Percentiles rank a stretch among this genome's conserved stretches.
Conservation (phyloP, 1,140 invertebrate species). For the Acromyrmex heyeri region DNA sequence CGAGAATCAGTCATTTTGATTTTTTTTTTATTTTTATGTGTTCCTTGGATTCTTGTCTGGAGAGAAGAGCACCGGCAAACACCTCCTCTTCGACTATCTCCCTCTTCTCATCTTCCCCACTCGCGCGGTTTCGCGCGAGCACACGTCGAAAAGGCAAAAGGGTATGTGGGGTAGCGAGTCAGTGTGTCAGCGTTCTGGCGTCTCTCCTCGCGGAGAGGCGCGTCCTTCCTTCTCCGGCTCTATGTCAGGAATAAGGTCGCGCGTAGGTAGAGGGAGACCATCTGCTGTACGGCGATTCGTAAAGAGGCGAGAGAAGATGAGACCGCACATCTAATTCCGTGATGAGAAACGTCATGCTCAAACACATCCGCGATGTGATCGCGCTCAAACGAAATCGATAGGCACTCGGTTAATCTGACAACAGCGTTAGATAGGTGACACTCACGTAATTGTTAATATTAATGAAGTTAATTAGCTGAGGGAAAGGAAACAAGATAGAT, state of each 20-base stretch:
- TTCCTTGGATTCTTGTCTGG: no score
- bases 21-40: no score
- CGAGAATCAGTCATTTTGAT: no score
- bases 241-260: slow-evolving; percentile 84
- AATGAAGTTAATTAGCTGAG: background rate
- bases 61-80: slow-evolving; percentile 13
- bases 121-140: slow-evolving; percentile 57
- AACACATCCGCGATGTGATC: background rate
- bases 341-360: slow-evolving; percentile 12
- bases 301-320: slow-evolving; percentile 64
- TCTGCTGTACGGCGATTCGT: slow-evolving; percentile 42
- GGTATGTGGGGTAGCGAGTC: slow-evolving; percentile 87
- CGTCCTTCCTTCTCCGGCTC: slow-evolving; percentile 79
- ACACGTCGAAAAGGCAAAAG: slow-evolving; percentile 84
- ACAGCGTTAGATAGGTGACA: no score
- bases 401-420: slow-evolving; percentile 5
- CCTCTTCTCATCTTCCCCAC: slow-evolving; percentile 43
- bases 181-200: slow-evolving; percentile 86
- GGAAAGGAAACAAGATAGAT: background rate
- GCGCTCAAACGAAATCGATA: slow-evolving; percentile 29
- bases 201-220: slow-evolving; percentile 77
- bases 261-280: slow-evolving; percentile 75
- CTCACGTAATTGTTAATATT: background rate
- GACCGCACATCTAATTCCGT: slow-evolving; percentile 20
- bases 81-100: slow-evolving; percentile 15